Evolutionary conservation across 2,797 vertebrate species (phyloP).

Genomic region (Crocodylus rhombifer): DNA sequence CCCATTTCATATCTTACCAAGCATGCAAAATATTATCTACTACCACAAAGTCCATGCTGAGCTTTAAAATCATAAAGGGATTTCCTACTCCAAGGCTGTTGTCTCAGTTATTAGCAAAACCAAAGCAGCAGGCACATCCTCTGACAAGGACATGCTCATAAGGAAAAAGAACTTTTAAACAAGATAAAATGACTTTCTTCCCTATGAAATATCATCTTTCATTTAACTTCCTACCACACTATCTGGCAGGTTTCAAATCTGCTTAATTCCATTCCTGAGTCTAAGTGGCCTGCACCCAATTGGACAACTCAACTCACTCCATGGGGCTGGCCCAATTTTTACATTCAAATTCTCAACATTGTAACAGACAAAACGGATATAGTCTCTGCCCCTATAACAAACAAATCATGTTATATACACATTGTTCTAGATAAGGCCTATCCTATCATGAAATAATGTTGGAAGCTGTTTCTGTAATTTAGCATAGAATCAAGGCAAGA

Average conservation of each 20-base stretch:
- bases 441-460: not conserved
- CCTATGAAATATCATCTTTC: not conserved
- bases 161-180: not conserved
- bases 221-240: not conserved
- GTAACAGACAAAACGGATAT: not conserved
- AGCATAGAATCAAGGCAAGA: not conserved
- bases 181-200: not conserved
- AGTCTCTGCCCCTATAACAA: not conserved
- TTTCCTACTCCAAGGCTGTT: too few relatives aligned
- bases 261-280: not conserved
- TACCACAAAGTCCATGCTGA: not conserved
- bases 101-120: not conserved
- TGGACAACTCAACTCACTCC: not conserved
- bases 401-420: not conserved
- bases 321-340: not conserved
- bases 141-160: not conserved
- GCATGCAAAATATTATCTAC: rapidly evolving
- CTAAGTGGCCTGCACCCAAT: not conserved
- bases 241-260: not conserved
- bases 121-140: not conserved
- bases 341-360: not conserved
- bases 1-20: not conserved
- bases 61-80: not conserved
- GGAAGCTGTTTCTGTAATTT: not conserved
- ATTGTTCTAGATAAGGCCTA: not conserved